Conservation (phyloP, 2,888 invertebrate species). For the Operophtera brumata region DNA sequence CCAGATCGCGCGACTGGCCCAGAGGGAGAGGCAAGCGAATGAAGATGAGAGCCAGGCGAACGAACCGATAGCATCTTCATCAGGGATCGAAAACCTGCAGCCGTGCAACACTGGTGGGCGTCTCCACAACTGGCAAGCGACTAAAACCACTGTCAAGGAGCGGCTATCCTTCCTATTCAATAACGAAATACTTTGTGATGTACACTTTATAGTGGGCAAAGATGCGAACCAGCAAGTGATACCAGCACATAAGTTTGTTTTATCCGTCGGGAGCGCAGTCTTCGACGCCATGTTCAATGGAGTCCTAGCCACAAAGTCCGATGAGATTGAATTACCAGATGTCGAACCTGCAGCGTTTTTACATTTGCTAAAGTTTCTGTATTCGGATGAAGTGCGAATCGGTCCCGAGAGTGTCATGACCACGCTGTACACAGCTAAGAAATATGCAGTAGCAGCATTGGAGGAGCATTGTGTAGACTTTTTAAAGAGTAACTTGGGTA, state of each 20-base stretch:
- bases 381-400: constrained; percentile 91
- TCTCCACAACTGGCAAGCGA: constrained; percentile 86
- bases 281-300: constrained; percentile 94
- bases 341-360: constrained; percentile 91
- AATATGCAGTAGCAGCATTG: constrained; percentile 91
- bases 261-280: constrained; percentile 91
- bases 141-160: constrained; percentile 87
- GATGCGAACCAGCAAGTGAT: constrained; percentile 85
- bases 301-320: constrained; percentile 83
- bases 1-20: constrained; percentile 58
- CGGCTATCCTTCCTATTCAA: constrained; percentile 83
- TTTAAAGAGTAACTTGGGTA: constrained; percentile 85
- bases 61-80: constrained; percentile 58
- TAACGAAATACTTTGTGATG: constrained; percentile 82
- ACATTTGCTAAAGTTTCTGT: constrained; percentile 86
- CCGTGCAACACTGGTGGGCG: constrained; percentile 69
- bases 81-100: constrained; percentile 65
- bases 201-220: constrained; percentile 89
- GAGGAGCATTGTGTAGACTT: constrained; percentile 92
- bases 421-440: constrained; percentile 91
- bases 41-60: constrained; percentile 57
- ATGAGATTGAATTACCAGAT: constrained; percentile 90
- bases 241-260: constrained; percentile 89
- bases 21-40: constrained; percentile 44
- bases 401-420: constrained; percentile 94